Base-by-base conservation (phyloP, 1,140 invertebrate genomes). In the Drosophila nebulosa region DNA sequence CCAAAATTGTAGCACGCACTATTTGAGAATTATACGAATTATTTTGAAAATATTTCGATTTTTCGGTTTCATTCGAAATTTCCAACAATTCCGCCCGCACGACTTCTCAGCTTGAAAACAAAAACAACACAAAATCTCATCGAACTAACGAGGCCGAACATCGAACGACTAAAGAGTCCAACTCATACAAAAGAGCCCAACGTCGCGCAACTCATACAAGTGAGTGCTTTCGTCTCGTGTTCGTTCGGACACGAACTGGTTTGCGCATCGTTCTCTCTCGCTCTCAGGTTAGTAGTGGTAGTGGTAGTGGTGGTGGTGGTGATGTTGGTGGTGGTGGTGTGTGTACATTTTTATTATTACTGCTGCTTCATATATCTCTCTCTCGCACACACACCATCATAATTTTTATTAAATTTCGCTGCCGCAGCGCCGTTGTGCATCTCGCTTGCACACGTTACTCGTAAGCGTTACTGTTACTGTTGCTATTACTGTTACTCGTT, bases 361-460 rank as follows among this genome's bases (percentile, higher is more conserved):
- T 81, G 79, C 78, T 46, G 39, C 39, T 46, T 46, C 83, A 80
- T 78, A 71, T 64, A 64, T 66, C 74, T 63, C 74, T 61, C 83
- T 61, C 78, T 77, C 75, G 77, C 81, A 86, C 74, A 67, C 73
- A 71, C 75, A 53, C 85, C 85, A 78, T 89, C 78, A 89, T 89
- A 89, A 85, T 89, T 89, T 90, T 89, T 88, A 88, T 88, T 88
- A 89, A 89, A 89, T 78, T 74, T 74, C 64, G 51, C 64, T 66
- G 52, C 56, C 58, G 62, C 51, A 58, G 30, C 30, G 24, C 27
- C 21, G 35, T 24, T 69, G 58, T 66, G 57, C 61, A 51, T 72
- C 79, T 66, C 51, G 64, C 69, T 85, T 27, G 63, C 80, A 35
- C 62, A 27, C 16, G 16, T 50, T 26, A 32, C 5, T 46, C 24